These are phyloP conservation scores for Psilanteris sp. DNA, from an alignment of 1,140 invertebrate species.

Conservation along the genomic window DNA sequence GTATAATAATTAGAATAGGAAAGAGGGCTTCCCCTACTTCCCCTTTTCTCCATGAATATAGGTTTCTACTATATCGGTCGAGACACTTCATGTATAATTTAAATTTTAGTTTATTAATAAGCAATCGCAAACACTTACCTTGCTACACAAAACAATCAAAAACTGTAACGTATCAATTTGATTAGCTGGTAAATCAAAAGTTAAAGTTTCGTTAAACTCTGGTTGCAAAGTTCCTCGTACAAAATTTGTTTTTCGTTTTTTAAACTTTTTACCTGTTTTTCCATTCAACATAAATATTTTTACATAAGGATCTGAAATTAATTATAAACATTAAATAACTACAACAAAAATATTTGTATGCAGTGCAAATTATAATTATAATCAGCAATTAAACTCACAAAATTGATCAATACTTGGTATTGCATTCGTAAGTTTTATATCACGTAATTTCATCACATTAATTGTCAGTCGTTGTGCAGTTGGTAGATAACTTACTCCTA, in stretches of 20 bases:
- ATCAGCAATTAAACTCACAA: slow-evolving; percentile 73
- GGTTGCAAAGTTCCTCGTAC: slow-evolving; percentile 69
- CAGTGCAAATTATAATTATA: neutral
- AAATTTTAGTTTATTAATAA: no score
- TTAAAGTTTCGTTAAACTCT: slow-evolving; percentile 80
- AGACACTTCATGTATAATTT: no score
- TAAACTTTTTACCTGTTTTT: slow-evolving; percentile 79
- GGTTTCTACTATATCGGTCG: no score
- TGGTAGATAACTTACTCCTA: slow-evolving; percentile 82
- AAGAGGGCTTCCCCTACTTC: no score
- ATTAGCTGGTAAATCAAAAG: slow-evolving; percentile 78
- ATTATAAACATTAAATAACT: neutral
- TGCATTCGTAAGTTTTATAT: slow-evolving; percentile 74
- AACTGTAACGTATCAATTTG: slow-evolving; percentile 81
- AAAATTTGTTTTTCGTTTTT: slow-evolving; percentile 80
- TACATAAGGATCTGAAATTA: slow-evolving; percentile 79
- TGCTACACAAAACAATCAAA: slow-evolving; percentile 77
- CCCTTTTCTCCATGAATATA: no score
- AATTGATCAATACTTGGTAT: slow-evolving; percentile 73
- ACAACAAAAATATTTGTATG: no score
- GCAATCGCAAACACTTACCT: slow-evolving; percentile 69
- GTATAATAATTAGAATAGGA: no score
- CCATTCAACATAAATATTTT: slow-evolving; percentile 79
- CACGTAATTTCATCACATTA: slow-evolving; percentile 79
- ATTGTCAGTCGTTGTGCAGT: slow-evolving; percentile 81